Evolutionary conservation across 2,797 vertebrate genomes (phyloP).

Genomic region (Coilia nasus): DNA sequence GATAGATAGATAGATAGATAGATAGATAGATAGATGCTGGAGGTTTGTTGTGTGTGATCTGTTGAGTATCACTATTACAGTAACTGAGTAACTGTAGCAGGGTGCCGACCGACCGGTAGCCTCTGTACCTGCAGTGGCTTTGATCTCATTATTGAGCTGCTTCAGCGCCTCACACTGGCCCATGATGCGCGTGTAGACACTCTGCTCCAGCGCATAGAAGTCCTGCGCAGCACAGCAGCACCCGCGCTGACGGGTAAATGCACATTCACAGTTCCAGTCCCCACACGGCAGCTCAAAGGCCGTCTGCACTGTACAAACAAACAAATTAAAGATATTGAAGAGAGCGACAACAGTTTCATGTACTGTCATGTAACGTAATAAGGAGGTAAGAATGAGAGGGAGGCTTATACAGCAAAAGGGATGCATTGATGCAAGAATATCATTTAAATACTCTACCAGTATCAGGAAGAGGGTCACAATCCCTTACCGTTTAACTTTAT

Average conservation of each 20-base stretch:
- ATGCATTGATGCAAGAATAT: background rate
- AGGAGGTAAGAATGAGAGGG: background rate
- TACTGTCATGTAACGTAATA: background rate
- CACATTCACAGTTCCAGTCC: conserved; percentile 60
- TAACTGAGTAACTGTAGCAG: background rate
- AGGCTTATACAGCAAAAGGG: background rate
- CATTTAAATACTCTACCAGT: background rate
- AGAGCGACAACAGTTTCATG: background rate
- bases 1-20: too few relatives aligned
- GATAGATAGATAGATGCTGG: too few relatives aligned
- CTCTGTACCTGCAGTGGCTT: conserved; percentile 52
- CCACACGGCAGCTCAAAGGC: conserved; percentile 46
- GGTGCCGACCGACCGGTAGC: background rate
- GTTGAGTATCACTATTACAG: background rate
- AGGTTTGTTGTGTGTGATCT: background rate
- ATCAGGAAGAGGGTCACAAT: background rate
- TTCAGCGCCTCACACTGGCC: conserved; percentile 36
- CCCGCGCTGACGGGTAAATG: conserved; percentile 39
- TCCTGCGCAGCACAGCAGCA: conserved; percentile 58
- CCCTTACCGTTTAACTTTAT: background rate
- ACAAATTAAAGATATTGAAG: background rate
- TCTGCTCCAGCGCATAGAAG: conserved; percentile 47
- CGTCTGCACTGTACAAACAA: conserved; percentile 24
- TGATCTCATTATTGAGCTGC: conserved; percentile 35
- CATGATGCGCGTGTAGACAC: conserved; percentile 38